These are phyloP conservation scores for Cyprinodon brontotheroides DNA, from an alignment of 2,113 vertebrate species.

Conservation along the genomic window DNA sequence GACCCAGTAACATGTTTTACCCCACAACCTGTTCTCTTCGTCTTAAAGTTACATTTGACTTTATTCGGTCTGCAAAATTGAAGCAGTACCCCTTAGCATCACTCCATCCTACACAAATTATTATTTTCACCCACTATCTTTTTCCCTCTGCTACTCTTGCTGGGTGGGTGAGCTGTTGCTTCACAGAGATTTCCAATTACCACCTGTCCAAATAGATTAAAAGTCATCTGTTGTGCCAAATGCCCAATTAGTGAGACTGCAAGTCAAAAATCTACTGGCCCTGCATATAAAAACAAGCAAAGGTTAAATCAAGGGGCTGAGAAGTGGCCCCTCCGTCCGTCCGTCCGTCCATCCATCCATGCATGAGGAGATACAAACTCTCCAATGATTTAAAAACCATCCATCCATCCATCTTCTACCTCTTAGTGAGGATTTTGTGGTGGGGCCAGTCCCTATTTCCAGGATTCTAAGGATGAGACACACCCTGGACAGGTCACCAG, in stretches of 20 bases:
- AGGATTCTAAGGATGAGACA: no score
- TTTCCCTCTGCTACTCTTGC: conserved; percentile 6
- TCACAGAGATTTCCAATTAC: conserved; percentile 58
- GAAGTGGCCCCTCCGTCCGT: not conserved
- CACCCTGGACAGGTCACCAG: no score
- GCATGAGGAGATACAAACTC: no score
- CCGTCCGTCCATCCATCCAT: not conserved
- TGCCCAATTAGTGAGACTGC: not conserved
- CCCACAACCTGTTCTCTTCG: not conserved
- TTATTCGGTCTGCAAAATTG: not conserved
- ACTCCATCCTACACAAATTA: conserved; percentile 24
- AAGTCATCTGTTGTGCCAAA: not conserved
- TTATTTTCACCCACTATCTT: conserved; percentile 16
- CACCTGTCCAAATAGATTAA: conserved; percentile 44
- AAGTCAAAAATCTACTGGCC: not conserved
- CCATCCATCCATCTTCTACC: not conserved
- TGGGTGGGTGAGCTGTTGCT: conserved; percentile 25
- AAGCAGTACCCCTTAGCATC: conserved; percentile 23
- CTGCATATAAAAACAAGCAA: not conserved
- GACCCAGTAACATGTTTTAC: not conserved
- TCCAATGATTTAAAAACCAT: not conserved
- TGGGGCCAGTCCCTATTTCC: no score
- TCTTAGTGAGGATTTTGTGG: no score
- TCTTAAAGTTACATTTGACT: not conserved
- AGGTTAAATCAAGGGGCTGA: not conserved